Base-by-base conservation (phyloP, 53 echinoderm and acorn worm species). In the Paracentrotus lividus region DNA sequence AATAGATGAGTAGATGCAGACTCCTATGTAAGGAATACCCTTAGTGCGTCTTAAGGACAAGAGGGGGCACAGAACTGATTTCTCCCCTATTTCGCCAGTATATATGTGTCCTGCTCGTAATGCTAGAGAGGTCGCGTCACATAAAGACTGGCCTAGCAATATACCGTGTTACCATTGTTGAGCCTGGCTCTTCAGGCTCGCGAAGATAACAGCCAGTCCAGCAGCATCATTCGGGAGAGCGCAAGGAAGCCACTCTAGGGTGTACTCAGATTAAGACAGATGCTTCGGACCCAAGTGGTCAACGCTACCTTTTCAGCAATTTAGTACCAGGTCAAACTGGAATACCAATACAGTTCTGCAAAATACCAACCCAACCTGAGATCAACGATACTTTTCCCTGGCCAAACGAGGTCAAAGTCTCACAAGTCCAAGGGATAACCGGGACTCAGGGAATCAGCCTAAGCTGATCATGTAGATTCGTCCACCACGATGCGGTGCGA, bases 11-110 rank as follows among this genome's bases (percentile, higher is more conserved):
- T 95, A 97, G 76, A 88, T 95, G 92, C 85, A 93, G 69, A 94
- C n/a, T n/a, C n/a, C n/a, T 97, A 52, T 77, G 94, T 31, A 95
- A 97, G 69, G 97, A 97, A 86, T 97, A 93, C 60, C 94, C n/a
- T n/a, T n/a, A 87, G 21, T 97, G 95, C 59, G 77, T 94, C 26
- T 68, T 97, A 84, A 84, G 94, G 58, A 97, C 97, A 20, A 95
- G 95, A 92, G 97, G 97, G 53, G n/a, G n/a, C n/a, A n/a, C 94
- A 90, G 45, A 94, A 95, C 66, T 95, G n/a, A n/a, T n/a, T n/a
- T n/a, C n/a, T n/a, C n/a, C n/a, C n/a, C n/a, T n/a, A n/a, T n/a
- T n/a, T n/a, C n/a, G n/a, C n/a, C n/a, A n/a, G n/a, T n/a, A n/a
- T n/a, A n/a, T n/a, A n/a, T n/a, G n/a, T n/a, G n/a, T n/a, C n/a